These are phyloP conservation scores for Doryteuthis pealeii DNA, from an alignment of 1,140 invertebrate genomes.

Conservation along the genomic window DNA sequence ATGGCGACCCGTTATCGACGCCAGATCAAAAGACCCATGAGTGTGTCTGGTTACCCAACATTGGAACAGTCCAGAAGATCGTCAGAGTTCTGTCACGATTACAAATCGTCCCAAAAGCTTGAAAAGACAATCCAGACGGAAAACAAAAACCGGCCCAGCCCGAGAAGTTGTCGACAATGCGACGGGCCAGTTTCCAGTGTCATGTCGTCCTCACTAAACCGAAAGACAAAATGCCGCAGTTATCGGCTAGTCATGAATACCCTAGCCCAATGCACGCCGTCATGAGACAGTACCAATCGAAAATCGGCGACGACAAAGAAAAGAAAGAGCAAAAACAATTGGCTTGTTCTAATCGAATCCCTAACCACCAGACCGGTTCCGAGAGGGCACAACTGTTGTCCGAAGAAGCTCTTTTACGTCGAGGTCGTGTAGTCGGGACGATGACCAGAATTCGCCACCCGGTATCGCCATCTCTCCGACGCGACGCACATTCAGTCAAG, in stretches of 20 bases:
- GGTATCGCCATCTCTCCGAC: too few species aligned
- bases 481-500: too few species aligned
- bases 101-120: not conserved
- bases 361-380: too few species aligned
- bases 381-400: too few species aligned
- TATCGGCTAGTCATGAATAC: not conserved
- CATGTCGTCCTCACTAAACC: not conserved
- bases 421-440: too few species aligned
- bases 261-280: slow-evolving; percentile 17
- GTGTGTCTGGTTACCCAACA: not conserved
- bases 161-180: slow-evolving; percentile 5
- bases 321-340: too few species aligned
- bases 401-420: too few species aligned
- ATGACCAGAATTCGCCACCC: too few species aligned
- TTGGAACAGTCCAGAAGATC: not conserved
- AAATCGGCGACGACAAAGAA: not conserved
- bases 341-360: too few species aligned
- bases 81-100: not conserved
- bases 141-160: not conserved
- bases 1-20: not conserved
- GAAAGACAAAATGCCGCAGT: not conserved
- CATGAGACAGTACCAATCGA: not conserved
- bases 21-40: not conserved
- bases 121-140: not conserved
- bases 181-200: slow-evolving; percentile 12